Evolutionary conservation across 2,888 invertebrate species (phyloP).

Genomic region (Cephonodes hylas): DNA sequence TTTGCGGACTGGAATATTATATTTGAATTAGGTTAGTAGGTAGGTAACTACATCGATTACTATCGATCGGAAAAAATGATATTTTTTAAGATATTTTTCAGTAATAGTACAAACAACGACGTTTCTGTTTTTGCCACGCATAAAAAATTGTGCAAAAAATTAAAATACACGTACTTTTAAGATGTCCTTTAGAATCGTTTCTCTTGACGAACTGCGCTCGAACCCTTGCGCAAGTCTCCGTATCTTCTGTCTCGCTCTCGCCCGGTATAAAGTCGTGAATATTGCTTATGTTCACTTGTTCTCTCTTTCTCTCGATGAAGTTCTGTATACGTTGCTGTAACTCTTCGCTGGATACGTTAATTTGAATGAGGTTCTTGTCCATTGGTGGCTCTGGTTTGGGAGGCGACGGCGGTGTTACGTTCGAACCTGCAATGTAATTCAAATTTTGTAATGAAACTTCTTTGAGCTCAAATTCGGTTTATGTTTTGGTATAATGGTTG

Average conservation of each 20-base stretch:
- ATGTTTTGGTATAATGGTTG: too few species aligned
- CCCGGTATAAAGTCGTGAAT: conserved; percentile 86
- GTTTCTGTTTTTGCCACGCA: too few species aligned
- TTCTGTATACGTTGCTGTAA: conserved; percentile 85
- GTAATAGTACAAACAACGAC: too few species aligned
- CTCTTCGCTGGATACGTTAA: conserved; percentile 84
- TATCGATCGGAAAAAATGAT: too few species aligned
- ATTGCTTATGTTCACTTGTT: conserved; percentile 86
- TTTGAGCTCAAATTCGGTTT: too few species aligned
- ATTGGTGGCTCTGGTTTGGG: conserved; percentile 28
- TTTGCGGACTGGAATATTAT: conserved; percentile 80
- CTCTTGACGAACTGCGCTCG: conserved; percentile 86
- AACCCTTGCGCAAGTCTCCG: conserved; percentile 87
- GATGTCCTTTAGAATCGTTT: conserved; percentile 88
- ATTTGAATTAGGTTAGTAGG: too few species aligned
- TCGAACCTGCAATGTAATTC: conserved; percentile 31
- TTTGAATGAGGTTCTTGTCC: conserved; percentile 82
- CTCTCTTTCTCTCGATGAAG: conserved; percentile 88
- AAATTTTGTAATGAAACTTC: neutral
- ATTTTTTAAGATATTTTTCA: too few species aligned
- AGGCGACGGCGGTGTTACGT: conserved; percentile 23
- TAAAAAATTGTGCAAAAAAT: neutral
- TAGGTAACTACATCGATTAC: too few species aligned
- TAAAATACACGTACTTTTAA: conserved; percentile 82
- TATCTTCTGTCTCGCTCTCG: conserved; percentile 59